A percentile compares a stretch with the other conserved stretches of the same genome.
phyloP scores from a whole-genome alignment of 2,888 invertebrate species.

The Myopa testacea region DNA sequence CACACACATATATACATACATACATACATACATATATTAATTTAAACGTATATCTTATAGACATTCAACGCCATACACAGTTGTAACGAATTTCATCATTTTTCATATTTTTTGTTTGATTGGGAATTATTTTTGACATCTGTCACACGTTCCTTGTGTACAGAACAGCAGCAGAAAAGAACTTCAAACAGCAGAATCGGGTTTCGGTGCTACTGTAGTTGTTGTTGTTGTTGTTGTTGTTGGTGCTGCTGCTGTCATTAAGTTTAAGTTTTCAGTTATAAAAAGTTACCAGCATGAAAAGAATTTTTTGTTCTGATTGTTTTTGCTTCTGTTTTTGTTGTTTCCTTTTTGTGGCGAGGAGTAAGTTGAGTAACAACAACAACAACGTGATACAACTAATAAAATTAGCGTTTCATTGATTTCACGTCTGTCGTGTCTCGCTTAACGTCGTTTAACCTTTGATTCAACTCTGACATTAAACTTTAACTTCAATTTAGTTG shows the following conservation, averaged over 20 bases:
- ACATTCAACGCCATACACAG: no score
- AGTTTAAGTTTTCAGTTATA: neutral
- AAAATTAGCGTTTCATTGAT: constrained; percentile 37
- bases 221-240: neutral
- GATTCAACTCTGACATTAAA: no score
- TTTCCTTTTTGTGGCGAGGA: neutral
- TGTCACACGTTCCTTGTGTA: constrained; percentile 28
- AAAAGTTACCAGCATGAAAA: no score
- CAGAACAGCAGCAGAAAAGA: neutral
- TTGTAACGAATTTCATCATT: constrained; percentile 16
- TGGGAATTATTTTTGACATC: constrained; percentile 39
- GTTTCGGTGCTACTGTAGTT: no score
- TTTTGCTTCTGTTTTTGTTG: neutral
- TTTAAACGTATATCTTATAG: no score
- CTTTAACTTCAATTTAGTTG: no score
- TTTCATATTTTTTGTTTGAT: constrained; percentile 42
- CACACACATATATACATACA: no score
- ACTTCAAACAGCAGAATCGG: constrained; percentile 21
- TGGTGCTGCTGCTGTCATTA: constrained; percentile 24
- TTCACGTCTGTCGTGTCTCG: no score
- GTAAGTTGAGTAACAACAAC: neutral
- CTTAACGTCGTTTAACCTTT: neutral
- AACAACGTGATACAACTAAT: constrained; percentile 19
- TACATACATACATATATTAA: no score
- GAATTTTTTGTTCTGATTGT: no score